Evolutionary conservation across 92 coral and sea anemone genomes (phyloP).

Genomic region (Palythoa caribaeorum): DNA sequence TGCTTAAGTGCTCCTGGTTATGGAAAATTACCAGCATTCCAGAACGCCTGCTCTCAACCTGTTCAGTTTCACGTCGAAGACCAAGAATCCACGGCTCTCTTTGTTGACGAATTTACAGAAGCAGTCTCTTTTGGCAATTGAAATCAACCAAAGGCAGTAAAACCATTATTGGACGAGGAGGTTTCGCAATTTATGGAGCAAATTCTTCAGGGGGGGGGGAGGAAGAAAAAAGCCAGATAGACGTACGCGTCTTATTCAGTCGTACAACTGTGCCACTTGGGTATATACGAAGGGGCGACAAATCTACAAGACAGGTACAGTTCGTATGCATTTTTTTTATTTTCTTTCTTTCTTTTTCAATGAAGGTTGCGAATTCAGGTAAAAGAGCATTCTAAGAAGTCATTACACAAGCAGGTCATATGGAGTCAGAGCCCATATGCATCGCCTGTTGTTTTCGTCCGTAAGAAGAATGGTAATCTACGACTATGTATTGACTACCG

Average conservation of each 20-base stretch:
- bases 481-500: constrained; percentile 57
- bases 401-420: constrained; percentile 39
- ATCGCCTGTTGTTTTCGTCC: constrained; percentile 48
- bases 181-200: too few species aligned
- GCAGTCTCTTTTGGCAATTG: constrained; percentile 63
- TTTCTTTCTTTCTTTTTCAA: too few species aligned
- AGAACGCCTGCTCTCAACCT: constrained; percentile 47
- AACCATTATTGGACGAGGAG: constrained; percentile 37
- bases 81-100: constrained; percentile 15
- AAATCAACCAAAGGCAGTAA: constrained; percentile 20
- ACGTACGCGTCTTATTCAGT: too few species aligned
- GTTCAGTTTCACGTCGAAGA: constrained; percentile 31
- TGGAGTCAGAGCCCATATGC: constrained; percentile 63
- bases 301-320: too few species aligned
- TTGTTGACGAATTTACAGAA: constrained; percentile 50
- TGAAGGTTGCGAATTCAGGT: too few species aligned
- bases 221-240: too few species aligned
- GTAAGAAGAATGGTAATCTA: constrained; percentile 57
- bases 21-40: constrained; percentile 43
- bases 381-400: too few species aligned
- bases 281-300: too few species aligned
- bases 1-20: constrained; percentile 33
- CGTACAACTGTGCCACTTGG: too few species aligned
- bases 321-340: too few species aligned
- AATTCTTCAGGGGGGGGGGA: too few species aligned